Evolutionary conservation across 1,140 invertebrate genomes (phyloP).

Genomic region (Nomia melanderi): DNA sequence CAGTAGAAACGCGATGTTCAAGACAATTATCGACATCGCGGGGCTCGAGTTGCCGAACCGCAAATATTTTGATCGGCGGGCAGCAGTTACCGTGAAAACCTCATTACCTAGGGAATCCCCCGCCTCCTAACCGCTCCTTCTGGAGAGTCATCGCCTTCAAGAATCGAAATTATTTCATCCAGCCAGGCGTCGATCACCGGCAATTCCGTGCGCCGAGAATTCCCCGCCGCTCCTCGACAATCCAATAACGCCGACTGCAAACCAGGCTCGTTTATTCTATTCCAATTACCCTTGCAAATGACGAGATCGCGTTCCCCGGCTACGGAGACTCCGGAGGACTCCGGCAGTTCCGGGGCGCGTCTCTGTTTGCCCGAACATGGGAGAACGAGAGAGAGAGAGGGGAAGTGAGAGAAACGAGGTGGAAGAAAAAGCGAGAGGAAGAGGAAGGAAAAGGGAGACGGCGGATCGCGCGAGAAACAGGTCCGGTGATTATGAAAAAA

Average conservation of each 20-base stretch:
- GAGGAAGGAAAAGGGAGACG: neutral
- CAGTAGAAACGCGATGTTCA: too few species aligned
- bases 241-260: conserved; percentile 35
- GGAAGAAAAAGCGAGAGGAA: neutral
- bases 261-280: conserved; percentile 32
- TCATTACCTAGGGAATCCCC: neutral
- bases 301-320: conserved; percentile 1
- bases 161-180: conserved; percentile 15
- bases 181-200: neutral
- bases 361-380: too few species aligned
- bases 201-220: conserved; percentile 14
- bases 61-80: too few species aligned
- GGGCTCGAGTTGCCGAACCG: too few species aligned
- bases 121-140: neutral
- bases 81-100: too few species aligned
- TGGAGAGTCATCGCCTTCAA: neutral
- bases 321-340: neutral
- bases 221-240: conserved; percentile 2
- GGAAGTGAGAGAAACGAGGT: neutral
- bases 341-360: neutral
- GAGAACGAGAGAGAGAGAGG: neutral
- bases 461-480: neutral
- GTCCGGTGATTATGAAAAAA: conserved; percentile 31
- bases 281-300: conserved; percentile 48
- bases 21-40: too few species aligned